These are phyloP conservation scores for Antitype chi DNA, from an alignment of 2,888 invertebrate species.

Conservation along the genomic window DNA sequence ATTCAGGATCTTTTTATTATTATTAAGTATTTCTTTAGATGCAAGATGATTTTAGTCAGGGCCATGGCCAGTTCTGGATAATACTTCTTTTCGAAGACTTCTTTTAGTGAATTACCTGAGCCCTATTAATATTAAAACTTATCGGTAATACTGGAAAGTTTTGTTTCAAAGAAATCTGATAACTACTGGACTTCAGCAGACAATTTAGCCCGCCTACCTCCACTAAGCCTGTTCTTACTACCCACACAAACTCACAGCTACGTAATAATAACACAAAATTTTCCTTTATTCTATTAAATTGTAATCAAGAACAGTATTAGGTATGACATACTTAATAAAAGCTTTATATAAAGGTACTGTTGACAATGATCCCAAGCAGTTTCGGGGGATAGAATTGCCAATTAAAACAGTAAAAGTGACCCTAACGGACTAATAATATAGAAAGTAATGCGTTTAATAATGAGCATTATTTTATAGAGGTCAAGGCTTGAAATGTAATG, in stretches of 20 bases:
- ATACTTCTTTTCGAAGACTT: not conserved
- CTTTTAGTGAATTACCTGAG: too few species aligned
- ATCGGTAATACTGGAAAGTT: not conserved
- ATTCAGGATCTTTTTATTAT: not conserved
- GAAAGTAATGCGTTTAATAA: constrained; percentile 46
- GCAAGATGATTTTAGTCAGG: not conserved
- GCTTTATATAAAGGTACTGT: constrained; percentile 33
- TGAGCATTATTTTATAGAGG: constrained; percentile 41
- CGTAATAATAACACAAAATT: constrained; percentile 9
- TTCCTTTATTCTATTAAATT: constrained; percentile 38
- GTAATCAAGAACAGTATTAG: constrained; percentile 30
- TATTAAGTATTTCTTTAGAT: too few species aligned
- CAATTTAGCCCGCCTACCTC: not conserved
- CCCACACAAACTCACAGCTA: constrained; percentile 15
- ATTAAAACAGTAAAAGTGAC: constrained; percentile 50
- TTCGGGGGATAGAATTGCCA: constrained; percentile 51
- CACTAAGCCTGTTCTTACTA: not conserved
- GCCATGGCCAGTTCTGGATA: not conserved
- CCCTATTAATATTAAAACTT: not conserved
- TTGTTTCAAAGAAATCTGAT: not conserved
- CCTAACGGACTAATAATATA: constrained; percentile 36
- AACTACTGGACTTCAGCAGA: not conserved
- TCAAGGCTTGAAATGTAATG: constrained; percentile 21
- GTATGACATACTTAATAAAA: constrained; percentile 20
- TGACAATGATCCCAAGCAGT: constrained; percentile 44